A percentile compares a stretch with the other conserved stretches of the same genome.
phyloP scores from a whole-genome alignment of 2,888 invertebrate species.

The Psylliodes chrysocephalus region DNA sequence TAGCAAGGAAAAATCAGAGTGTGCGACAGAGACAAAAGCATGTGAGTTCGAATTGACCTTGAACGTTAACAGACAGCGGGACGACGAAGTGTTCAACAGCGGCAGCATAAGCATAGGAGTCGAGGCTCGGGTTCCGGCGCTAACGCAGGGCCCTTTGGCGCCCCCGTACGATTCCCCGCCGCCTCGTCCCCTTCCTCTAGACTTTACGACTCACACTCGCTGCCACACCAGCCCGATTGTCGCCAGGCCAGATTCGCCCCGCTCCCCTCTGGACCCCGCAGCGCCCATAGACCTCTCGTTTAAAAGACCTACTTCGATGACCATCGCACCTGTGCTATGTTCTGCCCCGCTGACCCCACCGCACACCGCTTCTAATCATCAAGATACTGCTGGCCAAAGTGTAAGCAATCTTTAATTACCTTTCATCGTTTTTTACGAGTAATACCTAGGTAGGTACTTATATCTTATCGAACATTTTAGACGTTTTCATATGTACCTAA shows the following conservation, averaged over 20 bases:
- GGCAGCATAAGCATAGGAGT: slow-evolving; percentile 32
- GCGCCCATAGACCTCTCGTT: slow-evolving; percentile 64
- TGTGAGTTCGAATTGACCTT: slow-evolving; percentile 56
- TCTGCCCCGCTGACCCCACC: slow-evolving; percentile 42
- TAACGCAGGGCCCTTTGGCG: slow-evolving; percentile 49
- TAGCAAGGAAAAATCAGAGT: slow-evolving; percentile 61
- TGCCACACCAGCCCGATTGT: slow-evolving; percentile 53
- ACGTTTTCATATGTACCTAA: no score
- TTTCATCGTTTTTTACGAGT: not conserved
- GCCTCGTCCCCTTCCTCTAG: slow-evolving; percentile 51
- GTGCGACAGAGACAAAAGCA: slow-evolving; percentile 39
- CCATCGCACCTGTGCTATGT: slow-evolving; percentile 53
- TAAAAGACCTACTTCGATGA: slow-evolving; percentile 55
- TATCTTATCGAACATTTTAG: no score
- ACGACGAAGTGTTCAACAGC: slow-evolving; percentile 55
- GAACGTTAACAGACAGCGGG: slow-evolving; percentile 62
- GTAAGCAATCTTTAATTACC: slow-evolving; percentile 10
- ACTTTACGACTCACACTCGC: slow-evolving; percentile 58
- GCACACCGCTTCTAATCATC: not conserved
- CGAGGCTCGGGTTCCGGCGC: slow-evolving; percentile 55
- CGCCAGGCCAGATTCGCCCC: slow-evolving; percentile 53
- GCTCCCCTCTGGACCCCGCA: slow-evolving; percentile 53
- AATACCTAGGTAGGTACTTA: no score
- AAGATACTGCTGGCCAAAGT: slow-evolving; percentile 24
- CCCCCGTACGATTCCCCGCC: slow-evolving; percentile 43